Conservation (phyloP, 2,113 vertebrate genomes). For the Centrocercus urophasianus region DNA sequence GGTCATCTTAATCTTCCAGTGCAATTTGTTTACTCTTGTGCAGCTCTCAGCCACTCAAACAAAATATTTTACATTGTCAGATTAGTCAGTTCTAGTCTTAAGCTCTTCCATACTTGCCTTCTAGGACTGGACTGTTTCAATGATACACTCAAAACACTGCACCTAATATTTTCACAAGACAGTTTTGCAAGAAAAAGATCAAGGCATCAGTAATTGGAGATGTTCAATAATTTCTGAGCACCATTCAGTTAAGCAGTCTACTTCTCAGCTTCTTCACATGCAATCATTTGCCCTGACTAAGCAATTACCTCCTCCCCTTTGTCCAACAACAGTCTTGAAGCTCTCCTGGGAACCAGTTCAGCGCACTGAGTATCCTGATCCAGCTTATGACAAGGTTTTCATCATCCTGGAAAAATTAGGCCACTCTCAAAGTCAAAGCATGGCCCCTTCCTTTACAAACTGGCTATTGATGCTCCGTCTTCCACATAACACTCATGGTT, state of each 20-base stretch:
- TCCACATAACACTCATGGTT: not conserved
- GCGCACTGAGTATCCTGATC: not conserved
- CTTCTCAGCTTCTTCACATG: not conserved
- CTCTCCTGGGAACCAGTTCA: accelerated
- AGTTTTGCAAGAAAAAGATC: not conserved
- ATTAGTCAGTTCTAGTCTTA: not conserved
- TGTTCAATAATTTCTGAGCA: not conserved
- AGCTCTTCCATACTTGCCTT: not conserved
- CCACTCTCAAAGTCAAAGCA: not conserved
- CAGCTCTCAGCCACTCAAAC: not conserved
- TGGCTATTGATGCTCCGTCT: not conserved
- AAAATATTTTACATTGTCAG: not conserved
- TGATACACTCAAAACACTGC: not conserved
- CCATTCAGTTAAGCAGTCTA: not conserved
- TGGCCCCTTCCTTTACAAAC: not conserved
- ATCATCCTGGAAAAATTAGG: not conserved
- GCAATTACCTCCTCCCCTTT: not conserved
- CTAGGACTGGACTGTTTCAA: not conserved
- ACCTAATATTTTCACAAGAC: not conserved
- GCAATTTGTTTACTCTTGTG: not conserved
- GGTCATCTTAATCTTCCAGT: conserved; percentile 9
- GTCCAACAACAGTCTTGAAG: not conserved
- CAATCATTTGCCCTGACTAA: not conserved
- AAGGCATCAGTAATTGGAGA: not conserved
- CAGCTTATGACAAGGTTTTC: not conserved